phyloP scores from a whole-genome alignment of 2,113 vertebrate species.

The Picathartes gymnocephalus region DNA sequence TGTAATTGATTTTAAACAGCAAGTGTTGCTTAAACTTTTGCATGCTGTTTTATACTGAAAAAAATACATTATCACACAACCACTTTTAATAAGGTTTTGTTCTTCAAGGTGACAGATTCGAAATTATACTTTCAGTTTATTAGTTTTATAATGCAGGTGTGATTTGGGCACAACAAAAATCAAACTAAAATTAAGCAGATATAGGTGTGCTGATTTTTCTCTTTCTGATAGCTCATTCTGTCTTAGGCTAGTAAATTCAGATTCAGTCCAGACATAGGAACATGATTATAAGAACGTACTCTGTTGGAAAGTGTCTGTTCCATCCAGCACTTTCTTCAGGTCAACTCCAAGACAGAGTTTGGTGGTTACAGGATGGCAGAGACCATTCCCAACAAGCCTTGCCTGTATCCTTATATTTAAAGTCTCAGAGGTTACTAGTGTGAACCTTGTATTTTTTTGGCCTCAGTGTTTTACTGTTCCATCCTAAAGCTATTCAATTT shows the following conservation, averaged over 20 bases:
- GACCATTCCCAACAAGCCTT: background rate
- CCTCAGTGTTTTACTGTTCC: background rate
- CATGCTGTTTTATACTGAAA: background rate
- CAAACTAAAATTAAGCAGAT: background rate
- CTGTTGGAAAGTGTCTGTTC: background rate
- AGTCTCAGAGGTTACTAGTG: background rate
- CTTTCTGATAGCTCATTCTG: background rate
- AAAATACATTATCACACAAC: background rate
- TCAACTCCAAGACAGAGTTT: background rate
- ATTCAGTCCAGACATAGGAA: background rate
- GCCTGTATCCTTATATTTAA: background rate
- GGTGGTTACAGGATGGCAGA: background rate
- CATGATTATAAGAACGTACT: background rate
- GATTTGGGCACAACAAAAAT: background rate
- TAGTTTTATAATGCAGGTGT: background rate
- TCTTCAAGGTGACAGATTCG: background rate
- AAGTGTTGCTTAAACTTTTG: background rate
- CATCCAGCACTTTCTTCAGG: background rate
- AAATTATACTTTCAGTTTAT: background rate
- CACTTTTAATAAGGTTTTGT: background rate
- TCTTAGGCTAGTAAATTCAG: background rate
- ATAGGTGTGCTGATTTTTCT: background rate
- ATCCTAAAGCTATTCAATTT: background rate
- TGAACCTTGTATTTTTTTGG: background rate
- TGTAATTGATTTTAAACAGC: slow-evolving; percentile 28